Base-by-base conservation (phyloP, 2,888 invertebrate genomes). In the Latheticus oryzae region DNA sequence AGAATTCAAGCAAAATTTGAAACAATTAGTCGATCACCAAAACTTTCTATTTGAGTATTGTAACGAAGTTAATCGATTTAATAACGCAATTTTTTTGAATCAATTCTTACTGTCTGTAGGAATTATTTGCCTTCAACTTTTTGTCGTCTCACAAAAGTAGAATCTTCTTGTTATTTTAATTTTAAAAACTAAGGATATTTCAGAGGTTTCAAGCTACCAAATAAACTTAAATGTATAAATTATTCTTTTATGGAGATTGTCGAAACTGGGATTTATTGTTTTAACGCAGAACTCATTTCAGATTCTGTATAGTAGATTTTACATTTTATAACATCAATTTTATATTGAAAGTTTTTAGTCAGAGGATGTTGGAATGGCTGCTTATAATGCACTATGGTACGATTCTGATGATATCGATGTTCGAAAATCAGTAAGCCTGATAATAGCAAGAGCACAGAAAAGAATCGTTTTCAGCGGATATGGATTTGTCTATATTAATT, bases 21-120 rank as follows among this genome's bases (percentile, higher is more conserved):
- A 50, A 12, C 19, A 19, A 5, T 8, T 50, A 7, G 50, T 50
- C 1, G 50, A 50, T 13, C 50, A 50, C 8, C 50, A 50, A 12
- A 50, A 50, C 12, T 50, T 50, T 37, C 37, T 50, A 3, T 38
- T 50, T 5, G 28, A 38, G 7, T 50, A 50, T 19, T 50, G 50
- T 28, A 26, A 50, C 12, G 8, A 50, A 26, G n/a, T 50, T 4
- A 50, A 50, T 8, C 11, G 8, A 9, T 38, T 50, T 17, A 38
- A 38, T 23, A 38, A 23, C 5, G 50, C 17, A 0, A 38, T 50
- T 17, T 50, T 50, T 16, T 19, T 50, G 5, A 50, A 37, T 12
- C 50, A 50, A 11, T 50, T 50, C 12, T 13, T 50, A 2, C 26
- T 50, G 5, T 26, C 50, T 1, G 38, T 50, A 0, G 50, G 37